phyloP scores from a whole-genome alignment of 1,140 invertebrate species.

The Dinoponera quadriceps region DNA sequence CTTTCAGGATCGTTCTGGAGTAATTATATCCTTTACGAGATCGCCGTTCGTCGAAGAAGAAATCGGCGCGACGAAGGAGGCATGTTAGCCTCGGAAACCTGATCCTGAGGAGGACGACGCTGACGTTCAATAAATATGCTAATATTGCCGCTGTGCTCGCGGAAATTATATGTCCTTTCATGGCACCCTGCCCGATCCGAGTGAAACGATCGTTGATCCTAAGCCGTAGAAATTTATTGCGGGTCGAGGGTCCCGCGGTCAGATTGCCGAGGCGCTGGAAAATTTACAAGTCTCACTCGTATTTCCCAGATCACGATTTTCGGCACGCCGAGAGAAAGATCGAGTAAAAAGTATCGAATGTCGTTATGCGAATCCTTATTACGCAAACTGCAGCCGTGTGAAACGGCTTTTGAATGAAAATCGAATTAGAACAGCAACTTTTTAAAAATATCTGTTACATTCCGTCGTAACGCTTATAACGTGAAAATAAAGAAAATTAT shows the following conservation, averaged over 20 bases:
- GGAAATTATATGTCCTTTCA: conserved; percentile 59
- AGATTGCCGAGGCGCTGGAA: background rate
- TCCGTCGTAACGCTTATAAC: too few relatives aligned
- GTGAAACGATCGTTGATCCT: conserved; percentile 43
- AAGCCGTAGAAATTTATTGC: conserved; percentile 48
- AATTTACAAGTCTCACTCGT: background rate
- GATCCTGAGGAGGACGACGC: conserved; percentile 53
- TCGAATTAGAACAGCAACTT: too few relatives aligned
- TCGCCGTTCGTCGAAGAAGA: conserved; percentile 29
- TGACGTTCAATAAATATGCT: conserved; percentile 80
- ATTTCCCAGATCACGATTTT: background rate
- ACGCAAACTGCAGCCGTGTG: too few relatives aligned
- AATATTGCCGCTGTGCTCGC: conserved; percentile 65
- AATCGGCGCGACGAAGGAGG: conserved; percentile 18
- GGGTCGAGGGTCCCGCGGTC: background rate
- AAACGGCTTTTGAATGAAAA: too few relatives aligned
- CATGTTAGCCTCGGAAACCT: conserved; percentile 26
- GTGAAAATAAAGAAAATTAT: too few relatives aligned
- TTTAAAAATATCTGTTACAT: too few relatives aligned
- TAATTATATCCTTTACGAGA: conserved; percentile 52
- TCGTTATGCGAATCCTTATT: too few relatives aligned
- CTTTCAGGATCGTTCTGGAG: conserved; percentile 20
- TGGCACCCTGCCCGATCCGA: conserved; percentile 43
- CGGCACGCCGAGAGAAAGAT: too few relatives aligned
- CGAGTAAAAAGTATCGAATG: too few relatives aligned